These are phyloP conservation scores for Styela clava DNA, from an alignment of 23 tunicate genomes.

Conservation along the genomic window DNA sequence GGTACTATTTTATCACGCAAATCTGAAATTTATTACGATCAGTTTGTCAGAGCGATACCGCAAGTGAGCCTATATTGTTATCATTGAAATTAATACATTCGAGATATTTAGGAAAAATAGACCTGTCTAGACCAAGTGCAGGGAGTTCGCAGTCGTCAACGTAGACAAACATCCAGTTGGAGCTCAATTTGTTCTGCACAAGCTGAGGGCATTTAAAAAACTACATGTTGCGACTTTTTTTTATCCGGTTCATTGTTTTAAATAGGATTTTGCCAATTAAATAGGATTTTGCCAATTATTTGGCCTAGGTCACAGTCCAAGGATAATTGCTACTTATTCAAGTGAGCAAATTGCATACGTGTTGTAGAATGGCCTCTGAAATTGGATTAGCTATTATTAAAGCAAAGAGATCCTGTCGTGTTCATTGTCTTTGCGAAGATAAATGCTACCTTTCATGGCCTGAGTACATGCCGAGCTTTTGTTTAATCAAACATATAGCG, in stretches of 20 bases:
- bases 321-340: slow-evolving; percentile 4
- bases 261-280: slow-evolving; percentile 6
- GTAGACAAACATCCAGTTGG: background rate
- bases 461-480: background rate
- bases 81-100: too few species aligned
- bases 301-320: background rate
- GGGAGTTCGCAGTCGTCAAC: background rate
- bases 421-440: slow-evolving; percentile 18
- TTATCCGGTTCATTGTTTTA: slow-evolving; percentile 7
- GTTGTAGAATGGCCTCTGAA: background rate
- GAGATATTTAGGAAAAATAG: too few species aligned
- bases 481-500: background rate
- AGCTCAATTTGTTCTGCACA: slow-evolving; percentile 6
- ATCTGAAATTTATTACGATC: too few species aligned
- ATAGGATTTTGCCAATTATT: slow-evolving; percentile 2
- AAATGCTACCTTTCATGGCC: slow-evolving; percentile 22
- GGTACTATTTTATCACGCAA: too few species aligned
- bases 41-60: too few species aligned
- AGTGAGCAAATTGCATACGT: slow-evolving; percentile 12
- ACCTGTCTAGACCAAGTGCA: background rate
- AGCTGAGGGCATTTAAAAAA: background rate
- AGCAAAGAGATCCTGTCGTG: slow-evolving; percentile 18
- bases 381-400: slow-evolving; percentile 34
- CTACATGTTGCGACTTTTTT: background rate
- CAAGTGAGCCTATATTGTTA: too few species aligned